Percentiles rank a stretch among this genome's conserved stretches.
Evolutionary conservation across 2,797 vertebrate species (phyloP).

Genomic region (Sylvia borin): DNA sequence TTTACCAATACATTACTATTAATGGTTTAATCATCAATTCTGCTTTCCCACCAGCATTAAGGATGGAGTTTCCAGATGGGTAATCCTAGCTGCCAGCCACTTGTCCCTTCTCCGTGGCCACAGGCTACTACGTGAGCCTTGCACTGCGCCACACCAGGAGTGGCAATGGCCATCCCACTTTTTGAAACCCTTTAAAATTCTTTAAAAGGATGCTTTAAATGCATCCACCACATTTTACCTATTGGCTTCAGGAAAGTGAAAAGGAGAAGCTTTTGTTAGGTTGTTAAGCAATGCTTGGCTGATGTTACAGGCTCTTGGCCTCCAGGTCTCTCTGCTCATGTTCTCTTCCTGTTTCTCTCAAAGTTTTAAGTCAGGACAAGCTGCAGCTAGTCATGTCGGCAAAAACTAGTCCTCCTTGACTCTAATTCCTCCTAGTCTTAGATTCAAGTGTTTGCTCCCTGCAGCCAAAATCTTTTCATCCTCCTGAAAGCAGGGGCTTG

Average conservation of each 20-base stretch:
- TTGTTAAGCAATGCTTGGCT: neutral
- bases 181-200: neutral
- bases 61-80: slow-evolving; percentile 4
- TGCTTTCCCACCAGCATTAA: neutral
- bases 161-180: neutral
- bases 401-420: neutral
- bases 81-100: neutral
- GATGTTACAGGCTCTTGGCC: neutral
- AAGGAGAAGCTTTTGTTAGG: neutral
- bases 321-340: neutral
- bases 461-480: neutral
- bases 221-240: neutral
- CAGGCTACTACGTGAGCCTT: neutral
- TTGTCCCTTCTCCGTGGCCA: neutral
- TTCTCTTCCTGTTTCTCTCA: neutral
- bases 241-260: neutral
- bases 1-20: neutral
- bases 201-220: neutral
- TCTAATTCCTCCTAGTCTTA: neutral
- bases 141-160: neutral
- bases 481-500: neutral
- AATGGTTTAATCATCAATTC: neutral
- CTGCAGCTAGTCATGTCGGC: neutral
- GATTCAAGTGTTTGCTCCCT: neutral
- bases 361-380: neutral